Conservation (phyloP, 1,140 invertebrate species). For the Manduca sexta region DNA sequence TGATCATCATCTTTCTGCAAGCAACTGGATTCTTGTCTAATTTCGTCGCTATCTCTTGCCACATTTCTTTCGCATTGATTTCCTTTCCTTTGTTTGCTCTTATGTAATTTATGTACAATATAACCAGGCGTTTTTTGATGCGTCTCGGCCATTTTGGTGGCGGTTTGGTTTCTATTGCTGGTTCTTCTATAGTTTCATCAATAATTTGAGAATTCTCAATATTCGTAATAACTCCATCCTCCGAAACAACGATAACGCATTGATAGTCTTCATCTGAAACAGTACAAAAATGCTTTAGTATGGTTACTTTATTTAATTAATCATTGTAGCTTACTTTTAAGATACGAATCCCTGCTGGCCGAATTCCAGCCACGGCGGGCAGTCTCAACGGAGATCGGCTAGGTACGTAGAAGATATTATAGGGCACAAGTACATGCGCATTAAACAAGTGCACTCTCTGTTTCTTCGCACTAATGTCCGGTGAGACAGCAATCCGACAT, state of each 20-base stretch:
- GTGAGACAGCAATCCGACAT: too few species aligned
- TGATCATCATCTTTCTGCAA: constrained; percentile 49
- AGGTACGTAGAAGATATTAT: too few species aligned
- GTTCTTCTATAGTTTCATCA: constrained; percentile 15
- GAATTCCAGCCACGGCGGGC: too few species aligned
- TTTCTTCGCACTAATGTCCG: too few species aligned
- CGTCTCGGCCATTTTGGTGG: constrained; percentile 43
- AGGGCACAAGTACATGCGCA: too few species aligned
- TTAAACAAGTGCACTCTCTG: too few species aligned
- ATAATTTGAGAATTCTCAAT: constrained; percentile 33
- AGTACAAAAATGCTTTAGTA: neutral
- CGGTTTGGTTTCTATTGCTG: constrained; percentile 7
- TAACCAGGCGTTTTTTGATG: constrained; percentile 42
- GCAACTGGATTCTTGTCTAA: constrained; percentile 40
- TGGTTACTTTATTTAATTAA: too few species aligned
- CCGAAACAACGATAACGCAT: constrained; percentile 62
- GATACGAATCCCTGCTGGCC: too few species aligned
- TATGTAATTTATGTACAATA: constrained; percentile 47
- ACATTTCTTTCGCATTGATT: constrained; percentile 50
- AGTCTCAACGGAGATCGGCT: too few species aligned
- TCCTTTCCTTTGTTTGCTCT: constrained; percentile 34
- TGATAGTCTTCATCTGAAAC: constrained; percentile 58
- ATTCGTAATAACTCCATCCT: constrained; percentile 40
- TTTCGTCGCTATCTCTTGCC: constrained; percentile 47
- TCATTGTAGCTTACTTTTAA: too few species aligned